Conservation (phyloP, 1,140 invertebrate genomes). For the Choristoneura fumiferana region DNA sequence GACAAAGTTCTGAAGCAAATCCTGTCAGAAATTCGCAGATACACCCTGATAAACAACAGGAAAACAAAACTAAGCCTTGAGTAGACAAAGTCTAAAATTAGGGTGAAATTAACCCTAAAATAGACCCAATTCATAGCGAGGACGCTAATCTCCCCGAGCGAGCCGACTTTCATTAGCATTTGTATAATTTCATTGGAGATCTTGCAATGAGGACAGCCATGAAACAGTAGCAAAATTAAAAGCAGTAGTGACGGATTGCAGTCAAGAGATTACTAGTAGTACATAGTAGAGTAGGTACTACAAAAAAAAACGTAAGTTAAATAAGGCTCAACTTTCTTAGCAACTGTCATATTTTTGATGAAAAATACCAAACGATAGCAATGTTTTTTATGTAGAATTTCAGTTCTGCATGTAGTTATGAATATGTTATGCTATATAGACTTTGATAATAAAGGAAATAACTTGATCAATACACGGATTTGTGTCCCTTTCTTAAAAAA, state of each 20-base stretch:
- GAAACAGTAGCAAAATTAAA: neutral
- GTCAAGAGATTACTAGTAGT: too few relatives aligned
- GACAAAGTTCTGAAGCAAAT: neutral
- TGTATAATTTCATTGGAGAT: constrained; percentile 64
- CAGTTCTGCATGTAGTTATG: too few relatives aligned
- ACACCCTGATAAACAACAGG: constrained; percentile 4
- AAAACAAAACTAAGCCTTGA: constrained; percentile 13
- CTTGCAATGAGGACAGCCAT: constrained; percentile 22
- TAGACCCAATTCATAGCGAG: constrained; percentile 52
- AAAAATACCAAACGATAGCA: too few relatives aligned
- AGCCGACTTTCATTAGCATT: constrained; percentile 66
- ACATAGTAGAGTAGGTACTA: too few relatives aligned
- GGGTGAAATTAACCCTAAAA: constrained; percentile 52
- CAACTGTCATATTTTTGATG: too few relatives aligned
- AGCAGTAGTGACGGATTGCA: neutral
- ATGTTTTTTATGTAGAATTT: too few relatives aligned
- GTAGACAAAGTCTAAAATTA: constrained; percentile 29
- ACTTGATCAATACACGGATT: too few relatives aligned
- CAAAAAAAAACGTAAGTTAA: too few relatives aligned
- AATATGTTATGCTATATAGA: too few relatives aligned
- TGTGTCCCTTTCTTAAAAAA: too few relatives aligned
- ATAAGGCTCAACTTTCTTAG: too few relatives aligned
- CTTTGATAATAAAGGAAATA: too few relatives aligned
- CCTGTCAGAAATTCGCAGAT: neutral
- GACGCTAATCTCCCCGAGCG: constrained; percentile 55